These are phyloP conservation scores for Sylvilagus floridanus DNA, from an alignment of 2,797 vertebrate genomes.

Conservation along the genomic window DNA sequence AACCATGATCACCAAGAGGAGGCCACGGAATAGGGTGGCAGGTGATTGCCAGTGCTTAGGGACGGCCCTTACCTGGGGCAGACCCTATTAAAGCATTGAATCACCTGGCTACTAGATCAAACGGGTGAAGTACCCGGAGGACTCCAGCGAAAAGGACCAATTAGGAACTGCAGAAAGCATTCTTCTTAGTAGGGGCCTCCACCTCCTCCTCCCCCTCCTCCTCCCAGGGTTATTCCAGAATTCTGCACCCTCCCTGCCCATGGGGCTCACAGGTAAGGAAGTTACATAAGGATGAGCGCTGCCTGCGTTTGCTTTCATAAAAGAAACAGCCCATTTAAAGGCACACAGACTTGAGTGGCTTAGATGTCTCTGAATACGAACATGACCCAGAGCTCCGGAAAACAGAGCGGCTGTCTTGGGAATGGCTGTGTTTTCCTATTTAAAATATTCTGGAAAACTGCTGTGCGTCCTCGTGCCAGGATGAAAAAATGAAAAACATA, in stretches of 20 bases:
- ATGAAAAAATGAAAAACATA: constrained; percentile 85
- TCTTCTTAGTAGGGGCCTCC: not conserved
- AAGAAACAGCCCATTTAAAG: constrained; percentile 82
- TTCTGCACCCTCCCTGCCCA: constrained; percentile 71
- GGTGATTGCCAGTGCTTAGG: not conserved
- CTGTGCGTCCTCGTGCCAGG: constrained; percentile 82
- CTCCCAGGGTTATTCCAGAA: constrained; percentile 68
- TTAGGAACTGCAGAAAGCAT: not conserved
- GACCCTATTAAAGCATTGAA: constrained; percentile 9
- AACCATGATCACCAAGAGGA: not conserved
- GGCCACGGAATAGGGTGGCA: not conserved
- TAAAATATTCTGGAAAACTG: constrained; percentile 85
- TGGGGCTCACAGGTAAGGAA: constrained; percentile 66
- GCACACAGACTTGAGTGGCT: constrained; percentile 74
- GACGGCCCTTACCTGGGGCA: not conserved
- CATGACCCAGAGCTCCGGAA: constrained; percentile 72
- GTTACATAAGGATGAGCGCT: constrained; percentile 72
- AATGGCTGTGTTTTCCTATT: constrained; percentile 77
- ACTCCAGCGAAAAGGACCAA: not conserved
- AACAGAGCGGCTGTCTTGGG: constrained; percentile 79
- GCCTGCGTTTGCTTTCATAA: constrained; percentile 79
- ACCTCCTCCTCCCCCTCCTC: not conserved
- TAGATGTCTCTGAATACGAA: constrained; percentile 80
- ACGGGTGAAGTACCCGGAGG: not conserved
- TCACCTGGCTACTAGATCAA: not conserved